These are phyloP conservation scores for Oryzias woworae DNA, from an alignment of 2,113 vertebrate genomes.

Conservation along the genomic window DNA sequence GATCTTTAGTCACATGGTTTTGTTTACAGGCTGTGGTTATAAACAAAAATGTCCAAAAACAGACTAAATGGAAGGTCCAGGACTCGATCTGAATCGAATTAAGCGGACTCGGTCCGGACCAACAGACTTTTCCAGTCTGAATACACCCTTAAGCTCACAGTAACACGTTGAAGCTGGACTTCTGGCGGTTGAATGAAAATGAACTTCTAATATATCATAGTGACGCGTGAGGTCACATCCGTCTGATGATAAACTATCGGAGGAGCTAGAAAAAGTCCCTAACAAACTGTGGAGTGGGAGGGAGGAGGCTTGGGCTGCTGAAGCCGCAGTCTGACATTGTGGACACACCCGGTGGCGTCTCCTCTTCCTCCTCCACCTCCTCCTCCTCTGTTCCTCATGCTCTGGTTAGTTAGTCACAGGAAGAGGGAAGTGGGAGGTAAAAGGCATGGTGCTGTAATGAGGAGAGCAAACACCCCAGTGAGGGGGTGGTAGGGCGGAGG, in stretches of 20 bases:
- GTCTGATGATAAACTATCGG: conserved; percentile 58
- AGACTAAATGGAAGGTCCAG: too few relatives aligned
- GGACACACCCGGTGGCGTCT: conserved; percentile 73
- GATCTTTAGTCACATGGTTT: too few relatives aligned
- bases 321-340: conserved; percentile 67
- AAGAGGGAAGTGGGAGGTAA: conserved; percentile 49
- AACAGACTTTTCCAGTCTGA: too few relatives aligned
- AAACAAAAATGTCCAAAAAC: too few relatives aligned
- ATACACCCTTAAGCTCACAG: not conserved
- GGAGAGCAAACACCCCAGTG: conserved; percentile 63
- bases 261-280: conserved; percentile 66
- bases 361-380: conserved; percentile 36
- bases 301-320: conserved; percentile 51
- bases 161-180: not conserved
- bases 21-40: too few relatives aligned
- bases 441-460: conserved; percentile 35
- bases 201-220: conserved; percentile 39
- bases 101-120: too few relatives aligned
- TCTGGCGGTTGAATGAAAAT: conserved; percentile 48
- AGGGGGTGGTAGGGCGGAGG: conserved; percentile 63
- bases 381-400: conserved; percentile 37
- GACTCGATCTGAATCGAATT: too few relatives aligned
- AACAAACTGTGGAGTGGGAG: conserved; percentile 30
- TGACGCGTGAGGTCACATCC: conserved; percentile 42
- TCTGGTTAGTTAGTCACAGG: conserved; percentile 75